Base-by-base conservation (phyloP, 2,113 vertebrate species). In the Gila orcuttii region DNA sequence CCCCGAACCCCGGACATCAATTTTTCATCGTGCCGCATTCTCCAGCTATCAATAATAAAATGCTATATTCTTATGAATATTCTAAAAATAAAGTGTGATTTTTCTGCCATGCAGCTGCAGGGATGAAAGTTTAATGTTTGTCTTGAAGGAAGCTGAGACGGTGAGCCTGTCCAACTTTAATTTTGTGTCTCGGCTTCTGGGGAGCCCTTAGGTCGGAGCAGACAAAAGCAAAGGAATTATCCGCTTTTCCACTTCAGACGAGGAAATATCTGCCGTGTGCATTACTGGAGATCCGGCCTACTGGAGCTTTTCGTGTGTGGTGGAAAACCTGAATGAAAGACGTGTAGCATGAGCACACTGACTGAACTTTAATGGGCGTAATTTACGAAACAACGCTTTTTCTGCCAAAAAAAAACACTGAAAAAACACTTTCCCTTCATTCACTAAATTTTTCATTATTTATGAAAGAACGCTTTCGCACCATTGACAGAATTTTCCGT, bases 11-110 rank as follows among this genome's bases (percentile, higher is more conserved):
- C 39, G 81, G 82, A 25, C 86, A 93, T 95, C 50, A 93, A 94
- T 94, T 92, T 93, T 95, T 95, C 86, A 95, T 89, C 88, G 89
- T 91, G 91, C 91, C 92, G 93, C 93, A 94, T 94, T 94, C 93
- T 93, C 83, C 88, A 85, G 86, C 92, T 92, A 95, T 95, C 92
- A 95, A 95, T 94, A 93, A 94, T 95, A 91, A 92, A 95, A 93
- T 91, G 90, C 91, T 89, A 91, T 91, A 91, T 94, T 94, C 92
- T 88, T 93, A 93, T 93, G 93, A 94, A 94, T 94, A 94, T 93
- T 93, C 91, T 93, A 95, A 94, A 95, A 95, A 93, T 94, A 93
- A 90, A 90, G 90, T 88, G 83, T 87, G 91, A 92, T 90, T 86
- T 71, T 91, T 89, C 88, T 86, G 69, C 90, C 86, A 87, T 90